Evolutionary conservation across 2,797 vertebrate genomes (phyloP).

Genomic region (Alfaro cultratus): DNA sequence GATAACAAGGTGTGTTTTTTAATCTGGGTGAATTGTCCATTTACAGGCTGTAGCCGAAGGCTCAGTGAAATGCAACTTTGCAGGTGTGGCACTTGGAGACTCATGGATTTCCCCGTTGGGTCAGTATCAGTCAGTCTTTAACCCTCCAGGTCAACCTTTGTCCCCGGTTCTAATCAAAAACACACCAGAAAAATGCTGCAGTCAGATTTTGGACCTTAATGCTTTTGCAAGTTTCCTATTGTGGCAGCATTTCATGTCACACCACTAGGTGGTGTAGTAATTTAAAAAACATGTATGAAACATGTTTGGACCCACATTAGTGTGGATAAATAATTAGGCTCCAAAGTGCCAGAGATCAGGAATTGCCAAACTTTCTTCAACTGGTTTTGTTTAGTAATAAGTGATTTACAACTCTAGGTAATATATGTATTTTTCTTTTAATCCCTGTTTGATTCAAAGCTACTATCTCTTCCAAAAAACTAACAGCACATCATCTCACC

Average conservation of each 20-base stretch:
- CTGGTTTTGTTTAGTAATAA: neutral
- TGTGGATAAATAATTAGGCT: neutral
- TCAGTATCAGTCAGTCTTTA: slow-evolving; percentile 62
- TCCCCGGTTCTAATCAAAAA: neutral
- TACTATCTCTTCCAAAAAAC: neutral
- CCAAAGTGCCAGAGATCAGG: neutral
- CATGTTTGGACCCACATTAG: neutral
- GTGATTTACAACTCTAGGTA: neutral
- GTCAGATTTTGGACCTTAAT: neutral
- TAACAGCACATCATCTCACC: neutral
- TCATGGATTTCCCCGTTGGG: slow-evolving; percentile 97
- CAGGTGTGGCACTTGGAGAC: slow-evolving; percentile 93
- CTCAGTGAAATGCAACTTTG: slow-evolving; percentile 88
- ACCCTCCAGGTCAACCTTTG: neutral
- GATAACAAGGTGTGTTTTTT: neutral
- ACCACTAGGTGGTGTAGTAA: neutral
- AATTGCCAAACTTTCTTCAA: neutral
- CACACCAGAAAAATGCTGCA: neutral
- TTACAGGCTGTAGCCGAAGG: slow-evolving; percentile 84
- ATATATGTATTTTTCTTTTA: neutral
- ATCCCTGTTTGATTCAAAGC: neutral
- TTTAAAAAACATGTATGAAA: neutral
- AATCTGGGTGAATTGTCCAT: neutral
- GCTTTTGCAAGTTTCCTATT: neutral
- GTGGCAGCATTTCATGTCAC: neutral